Evolutionary conservation across 2,888 invertebrate species (phyloP), one percentile per base, ranked within the genome.

Genomic region (Tenthredo notha): DNA sequence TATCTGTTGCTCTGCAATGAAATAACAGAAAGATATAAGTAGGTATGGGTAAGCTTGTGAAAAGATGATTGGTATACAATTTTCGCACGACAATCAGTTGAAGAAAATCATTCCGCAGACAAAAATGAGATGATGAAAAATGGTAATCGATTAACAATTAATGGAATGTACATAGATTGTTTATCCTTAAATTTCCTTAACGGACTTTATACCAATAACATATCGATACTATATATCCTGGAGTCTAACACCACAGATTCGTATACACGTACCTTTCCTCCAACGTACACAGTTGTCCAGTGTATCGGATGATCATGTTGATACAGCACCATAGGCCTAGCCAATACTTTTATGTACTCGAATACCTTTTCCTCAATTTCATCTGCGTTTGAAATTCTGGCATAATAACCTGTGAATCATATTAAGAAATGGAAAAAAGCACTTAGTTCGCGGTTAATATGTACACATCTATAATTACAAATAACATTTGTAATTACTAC

Each of bases 281-380:
- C 97, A 84, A 97, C 95, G 93, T 97, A 99, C 6, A 97, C 98
- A 0, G 98, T 97, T 88, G 98, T 98, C 99, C 99, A 99, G 89
- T 98, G 97, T 74, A 98, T 97, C 0, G 98, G 98, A 93, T 98
- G 98, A 89, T 98, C 96, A 70, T 97, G 97, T 92, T 98, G 97
- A 92, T 98, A 98, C 95, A 99, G 97, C 47, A 99, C 99, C 95
- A 99, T 97, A 0, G 99, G 99, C 72, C 99, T 95, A 18, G 99
- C 98, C 95, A 99, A 96, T 25, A 99, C 98, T 90, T 98, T 97
- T 77, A 99, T 96, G 92, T 99, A 98, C 92, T 99, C 98, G 91
- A 99, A 95, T 65, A 99, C 98, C 93, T 98, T 98, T 87, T 97
- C 96, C 87, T 97, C 96, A 9, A 99, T 98, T 94, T 99, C 98